Evolutionary conservation across 1,140 invertebrate genomes (phyloP), one percentile per base, ranked within the genome.

Genomic region (Heliothis subflexa): DNA sequence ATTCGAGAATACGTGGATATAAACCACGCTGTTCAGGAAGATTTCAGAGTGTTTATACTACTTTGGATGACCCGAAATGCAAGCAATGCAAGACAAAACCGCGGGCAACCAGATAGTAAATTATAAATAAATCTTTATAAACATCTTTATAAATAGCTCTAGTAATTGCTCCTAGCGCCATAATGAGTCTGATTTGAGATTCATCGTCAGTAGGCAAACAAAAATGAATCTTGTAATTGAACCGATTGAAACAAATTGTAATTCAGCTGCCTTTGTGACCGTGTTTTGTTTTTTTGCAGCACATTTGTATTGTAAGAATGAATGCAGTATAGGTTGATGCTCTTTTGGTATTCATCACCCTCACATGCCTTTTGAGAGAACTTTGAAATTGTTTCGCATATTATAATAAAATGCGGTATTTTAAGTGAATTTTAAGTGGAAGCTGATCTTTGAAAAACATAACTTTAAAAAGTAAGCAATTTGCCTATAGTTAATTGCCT

Each of bases 121-220:
- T 64, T 47, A 68, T 68, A 66, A 66, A 47, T 16, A 66, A n/a
- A n/a, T n/a, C n/a, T n/a, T n/a, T n/a, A n/a, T 50, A 45, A 68
- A 68, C 64, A 68, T 68, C 64, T 25, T 50, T 68, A 68, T 68
- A 68, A 68, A 68, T 68, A 68, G 64, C 64, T 40, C 16, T 68
- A 14, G 64, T 68, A 68, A 68, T 68, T 47, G 45, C n/a, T 49
- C 10, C 64, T 68, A 68, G 64, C 64, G 47, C 28, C 47, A 11
- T 50, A 68, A 68, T 68, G 47, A 68, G 45, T 68, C n/a, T 57
- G 54, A 11, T 64, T 50, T 68, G 47, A 68, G 40, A 68, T 68
- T 68, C 64, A 66, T 66, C 62, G 47, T 21, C 40, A 50, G 45
- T 50, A 25, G 45, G 18, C n/a, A 50, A 66, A 47, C 40, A 10